These are phyloP conservation scores for Scrobipalpa costella DNA, from an alignment of 2,888 invertebrate species.

Conservation along the genomic window DNA sequence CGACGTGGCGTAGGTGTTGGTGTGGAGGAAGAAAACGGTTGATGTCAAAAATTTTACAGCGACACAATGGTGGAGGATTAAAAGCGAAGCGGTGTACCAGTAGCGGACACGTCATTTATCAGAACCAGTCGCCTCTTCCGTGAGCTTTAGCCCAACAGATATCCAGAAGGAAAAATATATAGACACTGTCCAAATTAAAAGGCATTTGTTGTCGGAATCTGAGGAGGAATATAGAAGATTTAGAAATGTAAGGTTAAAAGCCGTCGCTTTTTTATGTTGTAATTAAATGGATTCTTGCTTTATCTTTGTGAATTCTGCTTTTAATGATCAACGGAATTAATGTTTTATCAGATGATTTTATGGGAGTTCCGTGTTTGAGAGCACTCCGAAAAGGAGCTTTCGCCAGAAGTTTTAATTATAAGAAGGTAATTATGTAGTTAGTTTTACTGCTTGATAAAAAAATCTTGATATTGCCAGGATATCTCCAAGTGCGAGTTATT, in stretches of 20 bases:
- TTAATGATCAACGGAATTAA: constrained; percentile 11
- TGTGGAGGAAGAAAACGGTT: constrained; percentile 59
- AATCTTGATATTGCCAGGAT: background rate
- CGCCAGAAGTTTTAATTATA: background rate
- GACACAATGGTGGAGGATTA: constrained; percentile 76
- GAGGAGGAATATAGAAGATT: constrained; percentile 19
- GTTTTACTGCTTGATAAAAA: background rate
- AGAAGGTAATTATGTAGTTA: background rate
- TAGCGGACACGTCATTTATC: constrained; percentile 76
- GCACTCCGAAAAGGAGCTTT: background rate
- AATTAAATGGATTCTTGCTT: constrained; percentile 21
- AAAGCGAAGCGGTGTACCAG: constrained; percentile 78
- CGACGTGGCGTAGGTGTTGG: constrained; percentile 64
- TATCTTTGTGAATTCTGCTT: constrained; percentile 23
- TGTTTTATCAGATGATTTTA: constrained; percentile 18
- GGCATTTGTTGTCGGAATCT: constrained; percentile 24
- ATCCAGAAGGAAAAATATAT: constrained; percentile 45
- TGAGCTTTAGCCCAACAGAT: constrained; percentile 51
- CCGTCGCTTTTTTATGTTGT: constrained; percentile 21
- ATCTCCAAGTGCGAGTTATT: background rate
- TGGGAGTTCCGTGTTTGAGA: background rate
- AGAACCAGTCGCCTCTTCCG: constrained; percentile 62
- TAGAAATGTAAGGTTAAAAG: constrained; percentile 23
- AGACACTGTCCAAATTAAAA: constrained; percentile 23
- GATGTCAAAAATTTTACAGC: constrained; percentile 70